Evolutionary conservation across 2,113 vertebrate species (phyloP), one percentile per base, ranked within the genome.

Genomic region (Ptilorrhoa leucosticta): DNA sequence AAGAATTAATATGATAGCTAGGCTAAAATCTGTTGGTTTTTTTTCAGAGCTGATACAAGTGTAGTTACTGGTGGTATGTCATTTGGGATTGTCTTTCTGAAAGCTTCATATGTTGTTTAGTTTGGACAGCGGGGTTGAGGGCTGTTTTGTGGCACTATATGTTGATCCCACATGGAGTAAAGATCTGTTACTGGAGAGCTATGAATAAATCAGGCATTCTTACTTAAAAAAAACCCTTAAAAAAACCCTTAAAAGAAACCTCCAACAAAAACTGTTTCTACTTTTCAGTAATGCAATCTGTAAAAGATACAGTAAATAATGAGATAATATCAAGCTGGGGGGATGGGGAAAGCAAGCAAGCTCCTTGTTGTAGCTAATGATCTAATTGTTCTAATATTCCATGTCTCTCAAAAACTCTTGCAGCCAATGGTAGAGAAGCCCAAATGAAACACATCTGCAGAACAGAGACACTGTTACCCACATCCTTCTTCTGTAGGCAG

Each of bases 371-470:
- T 33, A 94, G 56, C 44, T 94, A 87, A 75, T 81, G 76, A 93
- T 76, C 73, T 94, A 91, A 84, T 82, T 90, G 89, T 91, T 87
- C 61, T 91, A 87, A 83, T 82, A 95, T 87, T 89, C 81, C 39
- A 65, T 66, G 53, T 82, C 83, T 92, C 27, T 97, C 94, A 58
- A 94, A 95, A 80, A 22, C 28, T 76, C 57, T 64, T 72, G 31
- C 72, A 94, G 75, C 81, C 93, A 94, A 76, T 91, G 48, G 40
- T 60, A 84, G 66, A 65, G 50, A 85, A 91, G 58, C 37, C 45
- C 78, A 94, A 94, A 95, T 75, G 65, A 96, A 96, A 93, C 87
- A 96, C 94, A 95, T 95, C 89, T 97, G 94, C 91, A 84, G 65
- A 96, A 71, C 95, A 97, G 95, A 95, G 83, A 83, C 89, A 48